phyloP scores from a whole-genome alignment of 2,113 vertebrate species.

The Dasyprocta punctata region DNA sequence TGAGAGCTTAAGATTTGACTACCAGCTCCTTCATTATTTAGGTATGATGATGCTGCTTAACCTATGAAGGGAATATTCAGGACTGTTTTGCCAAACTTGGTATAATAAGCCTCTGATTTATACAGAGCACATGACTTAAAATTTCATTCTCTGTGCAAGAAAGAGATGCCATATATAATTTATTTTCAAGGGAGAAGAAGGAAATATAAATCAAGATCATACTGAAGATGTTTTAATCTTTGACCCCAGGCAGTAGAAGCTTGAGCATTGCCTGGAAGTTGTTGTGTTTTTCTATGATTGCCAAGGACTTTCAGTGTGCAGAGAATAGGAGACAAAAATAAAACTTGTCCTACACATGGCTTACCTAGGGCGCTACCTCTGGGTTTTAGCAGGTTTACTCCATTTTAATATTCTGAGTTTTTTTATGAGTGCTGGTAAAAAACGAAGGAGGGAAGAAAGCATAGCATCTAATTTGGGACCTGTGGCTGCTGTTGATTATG shows the following conservation, averaged over 20 bases:
- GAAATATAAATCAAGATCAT: background rate
- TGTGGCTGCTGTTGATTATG: background rate
- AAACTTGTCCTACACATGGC: background rate
- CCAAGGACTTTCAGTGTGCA: background rate
- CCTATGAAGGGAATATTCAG: background rate
- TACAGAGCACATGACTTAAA: background rate
- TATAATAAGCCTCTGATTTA: background rate
- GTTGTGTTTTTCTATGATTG: background rate
- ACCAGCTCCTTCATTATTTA: background rate
- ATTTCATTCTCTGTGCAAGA: background rate
- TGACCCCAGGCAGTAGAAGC: background rate
- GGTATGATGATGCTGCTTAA: background rate
- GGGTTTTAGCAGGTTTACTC: background rate
- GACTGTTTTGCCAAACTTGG: background rate
- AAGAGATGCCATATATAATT: background rate
- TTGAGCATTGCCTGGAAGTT: background rate
- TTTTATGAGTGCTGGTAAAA: slow-evolving; percentile 4
- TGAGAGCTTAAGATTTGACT: background rate
- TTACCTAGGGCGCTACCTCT: background rate
- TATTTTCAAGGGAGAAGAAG: slow-evolving; percentile 40
- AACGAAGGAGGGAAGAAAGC: background rate
- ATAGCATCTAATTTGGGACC: background rate
- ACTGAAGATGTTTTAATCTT: background rate
- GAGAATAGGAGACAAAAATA: background rate
- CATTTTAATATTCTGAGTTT: background rate